A percentile compares a stretch with the other conserved stretches of the same genome.
phyloP scores from a whole-genome alignment of 1,140 invertebrate species.

The Lutraria rhynchaena region DNA sequence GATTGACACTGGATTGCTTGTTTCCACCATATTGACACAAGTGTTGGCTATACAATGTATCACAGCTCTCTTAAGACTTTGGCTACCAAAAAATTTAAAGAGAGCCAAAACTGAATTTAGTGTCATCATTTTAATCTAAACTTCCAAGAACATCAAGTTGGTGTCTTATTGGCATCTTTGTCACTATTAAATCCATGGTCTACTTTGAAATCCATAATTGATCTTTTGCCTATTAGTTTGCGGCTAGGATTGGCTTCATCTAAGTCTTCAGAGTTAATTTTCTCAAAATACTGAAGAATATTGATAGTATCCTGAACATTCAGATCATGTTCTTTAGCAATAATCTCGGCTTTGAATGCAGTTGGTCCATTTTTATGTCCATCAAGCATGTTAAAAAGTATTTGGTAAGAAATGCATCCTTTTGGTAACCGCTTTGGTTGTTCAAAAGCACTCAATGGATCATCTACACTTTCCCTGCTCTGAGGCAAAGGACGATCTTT shows the following conservation, averaged over 20 bases:
- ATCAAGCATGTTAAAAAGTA: constrained; percentile 24
- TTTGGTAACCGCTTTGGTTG: constrained; percentile 36
- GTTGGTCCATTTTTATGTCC: background rate
- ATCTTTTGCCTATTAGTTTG: constrained; percentile 14
- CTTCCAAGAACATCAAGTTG: too few species aligned
- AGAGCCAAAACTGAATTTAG: too few species aligned
- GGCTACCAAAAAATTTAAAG: too few species aligned
- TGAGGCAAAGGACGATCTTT: constrained; percentile 24
- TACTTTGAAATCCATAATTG: too few species aligned
- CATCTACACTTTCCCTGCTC: constrained; percentile 8
- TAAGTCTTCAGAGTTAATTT: constrained; percentile 12
- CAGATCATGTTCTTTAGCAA: constrained; percentile 56
- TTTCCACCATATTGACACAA: too few species aligned
- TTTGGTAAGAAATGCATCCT: constrained; percentile 37
- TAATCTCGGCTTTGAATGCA: background rate
- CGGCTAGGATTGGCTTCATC: background rate
- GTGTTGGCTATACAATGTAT: too few species aligned
- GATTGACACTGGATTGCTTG: too few species aligned
- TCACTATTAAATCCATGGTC: too few species aligned
- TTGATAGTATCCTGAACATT: constrained; percentile 31
- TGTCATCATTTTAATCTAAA: too few species aligned
- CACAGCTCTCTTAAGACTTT: too few species aligned
- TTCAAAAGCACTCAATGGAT: constrained; percentile 32
- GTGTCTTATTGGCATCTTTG: too few species aligned
- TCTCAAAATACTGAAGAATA: constrained; percentile 53